Base-by-base conservation (phyloP, 2,113 vertebrate genomes). In the Sinocyclocheilus grahami region DNA sequence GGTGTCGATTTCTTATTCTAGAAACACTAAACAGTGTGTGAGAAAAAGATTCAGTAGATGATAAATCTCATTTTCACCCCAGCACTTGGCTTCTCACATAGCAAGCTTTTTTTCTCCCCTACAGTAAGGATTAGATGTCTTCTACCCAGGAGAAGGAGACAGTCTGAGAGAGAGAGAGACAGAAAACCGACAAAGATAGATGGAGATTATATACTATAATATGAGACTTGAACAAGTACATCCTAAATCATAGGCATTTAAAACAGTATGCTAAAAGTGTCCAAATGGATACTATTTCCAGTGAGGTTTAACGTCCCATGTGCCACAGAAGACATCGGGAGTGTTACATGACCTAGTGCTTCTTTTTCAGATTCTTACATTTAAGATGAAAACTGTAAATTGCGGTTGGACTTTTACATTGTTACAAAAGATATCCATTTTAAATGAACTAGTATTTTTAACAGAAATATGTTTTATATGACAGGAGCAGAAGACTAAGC, bases 401-500 rank as follows among this genome's bases (percentile, higher is more conserved):
- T 60, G 20, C 20, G 20, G 58, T 60, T 9, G 20, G 20, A 60
- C 53, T 60, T 22, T 60, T 60, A 60, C 58, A 60, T n/a, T 60
- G 58, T n/a, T 60, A 60, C 7, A 60, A 22, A n/a, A n/a, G 2
- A 60, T n/a, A n/a, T 22, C 16, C 1, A 8, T 60, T 60, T 60
- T 60, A 9, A 60, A 58, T 58, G 16, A 58, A 58, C 6, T 0
- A 22, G 18, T 60, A 22, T 60, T 18, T 27, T 69, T 83, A 78
- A 79, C 6, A 20, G 3, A 27, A 62, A 87, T 14, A 6, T 86
- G 13, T 69, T 63, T 76, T 16, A 14, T 78, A 77, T 91, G 83
- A 51, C 90, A 99, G 97, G 97, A 96, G 76, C 96, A 96, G 76
- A 96, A 94, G 92, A 97, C 94, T 90, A 98, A 96, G 91, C 95